phyloP scores from a whole-genome alignment of 2,797 vertebrate species.

The Tamandua tetradactyla region DNA sequence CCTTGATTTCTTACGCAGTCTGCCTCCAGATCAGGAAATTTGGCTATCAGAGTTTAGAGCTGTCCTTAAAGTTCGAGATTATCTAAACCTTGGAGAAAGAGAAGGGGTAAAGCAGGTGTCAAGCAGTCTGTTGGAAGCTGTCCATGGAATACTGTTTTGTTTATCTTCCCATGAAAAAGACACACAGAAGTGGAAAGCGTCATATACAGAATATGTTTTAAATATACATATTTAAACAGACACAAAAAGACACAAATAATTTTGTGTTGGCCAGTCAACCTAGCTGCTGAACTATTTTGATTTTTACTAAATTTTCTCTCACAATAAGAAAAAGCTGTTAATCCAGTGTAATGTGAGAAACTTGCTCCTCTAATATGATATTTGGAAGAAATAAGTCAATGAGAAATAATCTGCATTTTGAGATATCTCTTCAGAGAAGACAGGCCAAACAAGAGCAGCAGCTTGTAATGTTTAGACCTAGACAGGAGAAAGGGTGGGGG shows the following conservation, averaged over 20 bases:
- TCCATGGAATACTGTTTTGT: background rate
- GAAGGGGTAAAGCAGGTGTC: background rate
- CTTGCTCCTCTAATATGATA: background rate
- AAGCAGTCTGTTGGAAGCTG: background rate
- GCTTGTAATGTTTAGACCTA: background rate
- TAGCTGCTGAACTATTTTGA: background rate
- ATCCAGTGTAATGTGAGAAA: background rate
- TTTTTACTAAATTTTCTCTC: background rate
- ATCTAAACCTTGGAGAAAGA: background rate
- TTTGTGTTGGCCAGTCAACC: background rate
- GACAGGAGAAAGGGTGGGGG: background rate
- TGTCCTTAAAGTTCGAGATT: background rate
- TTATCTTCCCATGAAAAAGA: conserved; percentile 7
- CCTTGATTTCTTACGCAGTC: background rate
- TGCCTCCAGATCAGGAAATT: background rate
- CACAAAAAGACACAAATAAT: no score
- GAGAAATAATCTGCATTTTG: background rate
- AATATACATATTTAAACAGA: no score
- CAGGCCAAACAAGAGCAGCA: background rate
- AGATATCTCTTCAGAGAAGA: background rate
- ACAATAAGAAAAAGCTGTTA: background rate
- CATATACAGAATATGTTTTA: background rate
- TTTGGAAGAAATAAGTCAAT: background rate
- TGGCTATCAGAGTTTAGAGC: background rate
- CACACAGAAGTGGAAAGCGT: background rate